phyloP scores from a whole-genome alignment of 2,888 invertebrate genomes.

The Rhingia rostrata region DNA sequence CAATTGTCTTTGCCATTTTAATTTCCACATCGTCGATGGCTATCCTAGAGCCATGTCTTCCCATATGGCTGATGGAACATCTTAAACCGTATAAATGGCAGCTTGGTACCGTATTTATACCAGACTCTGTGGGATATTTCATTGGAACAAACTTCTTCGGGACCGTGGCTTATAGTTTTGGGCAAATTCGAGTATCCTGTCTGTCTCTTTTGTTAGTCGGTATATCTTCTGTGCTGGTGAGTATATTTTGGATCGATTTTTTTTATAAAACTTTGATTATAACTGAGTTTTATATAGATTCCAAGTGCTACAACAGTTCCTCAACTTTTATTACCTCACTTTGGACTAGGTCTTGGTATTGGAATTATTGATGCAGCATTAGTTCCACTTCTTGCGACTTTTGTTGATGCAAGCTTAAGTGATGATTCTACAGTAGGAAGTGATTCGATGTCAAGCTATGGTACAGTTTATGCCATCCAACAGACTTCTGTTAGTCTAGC shows the following conservation, averaged over 20 bases:
- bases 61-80: constrained; percentile 89
- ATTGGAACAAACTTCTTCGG: constrained; percentile 92
- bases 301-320: constrained; percentile 86
- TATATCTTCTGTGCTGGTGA: constrained; percentile 86
- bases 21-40: constrained; percentile 92
- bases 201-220: constrained; percentile 87
- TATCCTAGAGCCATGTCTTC: constrained; percentile 91
- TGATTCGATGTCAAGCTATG: constrained; percentile 85
- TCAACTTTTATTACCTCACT: constrained; percentile 89
- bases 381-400: constrained; percentile 89
- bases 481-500: constrained; percentile 92
- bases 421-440: constrained; percentile 77
- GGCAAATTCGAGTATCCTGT: constrained; percentile 87
- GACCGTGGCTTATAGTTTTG: constrained; percentile 86
- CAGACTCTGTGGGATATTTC: constrained; percentile 92
- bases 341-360: constrained; percentile 90
- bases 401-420: constrained; percentile 85
- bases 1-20: constrained; percentile 88
- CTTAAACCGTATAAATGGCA: constrained; percentile 85
- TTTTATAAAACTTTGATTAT: neutral
- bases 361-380: constrained; percentile 92
- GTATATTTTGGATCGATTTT: constrained; percentile 66
- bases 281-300: constrained; percentile 82
- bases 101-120: constrained; percentile 91
- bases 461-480: constrained; percentile 91